Evolutionary conservation across 1,140 invertebrate genomes (phyloP).

Genomic region (Rhyzopertha dominica): DNA sequence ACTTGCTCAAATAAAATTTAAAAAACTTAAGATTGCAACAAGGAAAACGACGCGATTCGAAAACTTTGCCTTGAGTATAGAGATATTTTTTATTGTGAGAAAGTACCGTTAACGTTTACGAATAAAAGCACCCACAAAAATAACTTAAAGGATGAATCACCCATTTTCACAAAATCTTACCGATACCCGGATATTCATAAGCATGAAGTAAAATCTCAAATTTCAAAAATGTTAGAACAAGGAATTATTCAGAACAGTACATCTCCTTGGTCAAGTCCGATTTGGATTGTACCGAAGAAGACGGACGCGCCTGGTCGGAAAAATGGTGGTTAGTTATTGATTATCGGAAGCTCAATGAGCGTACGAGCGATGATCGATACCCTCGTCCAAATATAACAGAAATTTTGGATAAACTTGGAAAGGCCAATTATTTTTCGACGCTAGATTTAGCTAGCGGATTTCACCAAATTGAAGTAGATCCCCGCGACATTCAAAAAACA

Average conservation of each 20-base stretch:
- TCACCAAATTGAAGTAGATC: conserved; percentile 2
- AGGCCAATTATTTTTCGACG: neutral
- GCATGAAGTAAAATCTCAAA: conserved; percentile 12
- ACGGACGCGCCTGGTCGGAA: too few relatives aligned
- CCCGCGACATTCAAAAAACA: conserved; percentile 2
- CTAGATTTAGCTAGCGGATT: too few relatives aligned
- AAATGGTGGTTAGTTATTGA: too few relatives aligned
- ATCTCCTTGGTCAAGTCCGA: too few relatives aligned
- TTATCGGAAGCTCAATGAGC: too few relatives aligned
- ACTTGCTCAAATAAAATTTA: conserved; percentile 1
- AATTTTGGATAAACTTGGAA: conserved; percentile 1
- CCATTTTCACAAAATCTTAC: conserved; percentile 4
- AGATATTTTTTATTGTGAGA: conserved; percentile 3
- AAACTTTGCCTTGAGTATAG: neutral
- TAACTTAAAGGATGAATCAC: conserved; percentile 1
- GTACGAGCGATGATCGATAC: too few relatives aligned
- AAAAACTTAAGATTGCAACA: neutral
- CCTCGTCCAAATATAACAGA: conserved; percentile 2
- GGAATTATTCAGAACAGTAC: conserved; percentile 16
- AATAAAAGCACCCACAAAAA: neutral
- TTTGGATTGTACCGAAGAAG: too few relatives aligned
- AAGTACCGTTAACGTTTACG: neutral
- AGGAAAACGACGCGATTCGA: neutral
- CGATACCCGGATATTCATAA: conserved; percentile 7
- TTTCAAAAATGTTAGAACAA: conserved; percentile 9